phyloP scores from a whole-genome alignment of 2,113 vertebrate genomes.

The Eptesicus fuscus region DNA sequence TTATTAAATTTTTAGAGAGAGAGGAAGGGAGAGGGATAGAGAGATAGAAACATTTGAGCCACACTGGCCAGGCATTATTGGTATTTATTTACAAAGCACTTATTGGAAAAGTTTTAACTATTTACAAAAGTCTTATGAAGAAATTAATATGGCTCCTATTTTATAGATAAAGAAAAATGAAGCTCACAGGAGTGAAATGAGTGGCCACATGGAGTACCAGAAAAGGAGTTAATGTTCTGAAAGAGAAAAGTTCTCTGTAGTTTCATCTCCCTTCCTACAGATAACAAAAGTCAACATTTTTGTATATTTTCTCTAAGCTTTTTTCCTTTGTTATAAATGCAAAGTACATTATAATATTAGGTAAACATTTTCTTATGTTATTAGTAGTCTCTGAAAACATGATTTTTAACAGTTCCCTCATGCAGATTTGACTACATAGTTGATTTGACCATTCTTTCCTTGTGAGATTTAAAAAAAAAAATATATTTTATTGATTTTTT shows the following conservation, averaged over 20 bases:
- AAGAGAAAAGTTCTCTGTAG: background rate
- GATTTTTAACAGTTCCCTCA: background rate
- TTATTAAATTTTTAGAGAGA: too few relatives aligned
- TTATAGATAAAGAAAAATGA: conserved; percentile 2
- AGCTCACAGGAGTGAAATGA: background rate
- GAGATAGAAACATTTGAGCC: too few relatives aligned
- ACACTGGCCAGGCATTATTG: background rate
- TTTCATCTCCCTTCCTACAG: background rate
- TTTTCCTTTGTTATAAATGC: background rate
- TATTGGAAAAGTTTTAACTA: background rate
- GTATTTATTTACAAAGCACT: background rate
- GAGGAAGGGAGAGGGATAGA: too few relatives aligned
- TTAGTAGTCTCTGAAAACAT: background rate
- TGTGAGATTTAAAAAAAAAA: too few relatives aligned
- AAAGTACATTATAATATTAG: background rate
- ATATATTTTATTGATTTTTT: too few relatives aligned
- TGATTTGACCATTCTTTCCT: background rate
- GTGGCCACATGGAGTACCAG: background rate
- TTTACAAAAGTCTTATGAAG: conserved; percentile 1
- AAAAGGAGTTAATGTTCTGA: background rate
- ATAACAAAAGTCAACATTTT: background rate
- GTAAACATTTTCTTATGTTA: background rate
- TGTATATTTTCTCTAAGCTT: background rate
- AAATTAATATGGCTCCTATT: background rate
- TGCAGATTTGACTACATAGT: background rate